Evolutionary conservation across 2,888 invertebrate genomes (phyloP), one percentile per base, ranked within the genome.

Genomic region (Syrphus vitripennis): DNA sequence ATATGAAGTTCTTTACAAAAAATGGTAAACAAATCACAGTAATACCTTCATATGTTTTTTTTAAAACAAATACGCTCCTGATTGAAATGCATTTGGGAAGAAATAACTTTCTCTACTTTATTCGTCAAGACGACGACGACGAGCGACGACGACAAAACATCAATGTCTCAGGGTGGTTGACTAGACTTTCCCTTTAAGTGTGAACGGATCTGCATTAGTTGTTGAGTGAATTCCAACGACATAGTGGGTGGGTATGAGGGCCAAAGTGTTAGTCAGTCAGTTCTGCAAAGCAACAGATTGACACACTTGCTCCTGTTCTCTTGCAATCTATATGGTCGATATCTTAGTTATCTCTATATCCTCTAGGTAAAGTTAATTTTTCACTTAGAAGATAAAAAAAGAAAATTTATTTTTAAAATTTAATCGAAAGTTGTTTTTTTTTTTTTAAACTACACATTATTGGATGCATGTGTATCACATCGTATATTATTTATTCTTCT

Each of bases 181-280:
- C 67, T 67, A 67, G 67, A 67, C 74, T 74, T 63, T 69, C 74
- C 74, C 74, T 79, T 67, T 79, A 78, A 74, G 72, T 83, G 83
- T 70, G 21, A 24, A 74, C 45, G 53, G 42, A 72, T 69, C 70
- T 55, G 53, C 74, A 74, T 75, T 74, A 72, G 34, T 21, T 50
- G 70, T 63, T 45, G 57, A 53, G 34, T 45, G 57, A 53, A 26
- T 67, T 67, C 24, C 45, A n/a, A n/a, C n/a, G 21, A 65, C 16
- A 45, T 14, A 50, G 55, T 77, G 53, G 67, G 57, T 45, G 37
- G 82, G n/a, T 48, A n/a, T 53, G 26, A 12, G 4, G 19, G 29
- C 7, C 4, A 34, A 10, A 16, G 10, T 53, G 59, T 37, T 21
- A 37, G 59, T 59, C 34, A 59, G 59, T 59, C 59, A 59, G 21